Evolutionary conservation across 2,113 vertebrate species (phyloP), one percentile per base, ranked within the genome.

Genomic region (Salminus brasiliensis): DNA sequence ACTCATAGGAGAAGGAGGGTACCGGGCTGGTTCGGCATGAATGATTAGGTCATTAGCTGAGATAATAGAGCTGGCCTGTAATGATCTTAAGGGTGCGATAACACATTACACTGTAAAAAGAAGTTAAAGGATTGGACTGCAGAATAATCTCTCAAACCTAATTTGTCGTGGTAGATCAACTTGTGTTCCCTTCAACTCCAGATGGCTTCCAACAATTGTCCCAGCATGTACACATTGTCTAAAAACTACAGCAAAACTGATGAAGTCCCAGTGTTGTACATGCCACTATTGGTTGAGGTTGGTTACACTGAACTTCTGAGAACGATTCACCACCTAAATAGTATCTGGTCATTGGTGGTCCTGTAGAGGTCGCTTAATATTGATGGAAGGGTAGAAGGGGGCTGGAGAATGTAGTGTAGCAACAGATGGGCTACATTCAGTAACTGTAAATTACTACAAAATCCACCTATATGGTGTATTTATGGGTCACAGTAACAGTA

Each of bases 11-110:
- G 29, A 27, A 53, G 21, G 18, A 21, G 62, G 21, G 36, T 15
- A 39, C 32, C 45, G n/a, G 69, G 75, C 60, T 66, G 73, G 71
- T 25, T 63, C 27, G 32, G 12, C 59, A 62, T 81, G 55, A 76
- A 72, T 67, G 67, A 78, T 85, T 43, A 73, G 34, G 79, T 76
- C 76, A 83, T 83, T 83, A 81, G 53, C 79, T 70, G 25, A 45
- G 59, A 79, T 83, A 81, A 81, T 67, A 75, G 57, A 65, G 72
- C 36, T 52, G 39, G 66, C 23, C 43, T 60, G 73, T 79, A 79
- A 86, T 79, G 72, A 81, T 25, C 79, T 72, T 78, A 78, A 79
- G 71, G 53, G 49, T 43, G 55, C 18, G 59, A 72, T 81, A 66
- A 81, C 62, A 36, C 59, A 78, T 83, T 67, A 85, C 39, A 76